Conservation (phyloP, 1,140 invertebrate species). For the Conopomorpha cramerella region DNA sequence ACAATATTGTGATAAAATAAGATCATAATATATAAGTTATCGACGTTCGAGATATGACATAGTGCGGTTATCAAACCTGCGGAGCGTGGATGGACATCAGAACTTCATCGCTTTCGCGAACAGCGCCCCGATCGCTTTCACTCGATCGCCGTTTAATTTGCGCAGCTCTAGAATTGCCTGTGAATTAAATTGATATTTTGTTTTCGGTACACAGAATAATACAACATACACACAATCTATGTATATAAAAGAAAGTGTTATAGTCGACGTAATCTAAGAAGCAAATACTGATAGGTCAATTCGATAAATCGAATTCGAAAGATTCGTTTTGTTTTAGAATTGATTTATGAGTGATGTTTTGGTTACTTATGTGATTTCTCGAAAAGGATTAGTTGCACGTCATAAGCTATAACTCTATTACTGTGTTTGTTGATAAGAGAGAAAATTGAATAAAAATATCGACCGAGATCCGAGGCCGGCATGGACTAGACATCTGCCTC, state of each 20-base stretch:
- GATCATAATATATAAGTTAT: background rate
- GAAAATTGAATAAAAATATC: too few species aligned
- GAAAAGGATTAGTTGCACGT: too few species aligned
- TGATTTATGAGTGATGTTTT: too few species aligned
- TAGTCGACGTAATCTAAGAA: background rate
- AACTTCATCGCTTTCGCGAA: slow-evolving; percentile 84
- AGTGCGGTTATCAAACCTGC: background rate
- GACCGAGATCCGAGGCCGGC: too few species aligned
- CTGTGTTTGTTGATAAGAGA: too few species aligned
- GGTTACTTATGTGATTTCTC: too few species aligned
- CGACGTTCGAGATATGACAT: background rate
- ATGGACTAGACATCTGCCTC: too few species aligned
- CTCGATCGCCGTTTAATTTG: slow-evolving; percentile 80
- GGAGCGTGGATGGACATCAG: slow-evolving; percentile 30
- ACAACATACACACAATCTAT: background rate
- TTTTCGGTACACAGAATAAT: too few species aligned
- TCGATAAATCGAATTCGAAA: too few species aligned
- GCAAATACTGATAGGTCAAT: too few species aligned
- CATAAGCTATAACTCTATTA: too few species aligned
- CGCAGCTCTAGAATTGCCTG: slow-evolving; percentile 79
- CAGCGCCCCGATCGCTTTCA: slow-evolving; percentile 77
- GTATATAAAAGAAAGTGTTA: background rate
- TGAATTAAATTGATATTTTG: too few species aligned
- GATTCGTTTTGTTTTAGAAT: background rate
- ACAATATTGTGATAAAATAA: background rate